phyloP scores from a whole-genome alignment of 2,797 vertebrate genomes.

The Scolopax bukidnonensis region DNA sequence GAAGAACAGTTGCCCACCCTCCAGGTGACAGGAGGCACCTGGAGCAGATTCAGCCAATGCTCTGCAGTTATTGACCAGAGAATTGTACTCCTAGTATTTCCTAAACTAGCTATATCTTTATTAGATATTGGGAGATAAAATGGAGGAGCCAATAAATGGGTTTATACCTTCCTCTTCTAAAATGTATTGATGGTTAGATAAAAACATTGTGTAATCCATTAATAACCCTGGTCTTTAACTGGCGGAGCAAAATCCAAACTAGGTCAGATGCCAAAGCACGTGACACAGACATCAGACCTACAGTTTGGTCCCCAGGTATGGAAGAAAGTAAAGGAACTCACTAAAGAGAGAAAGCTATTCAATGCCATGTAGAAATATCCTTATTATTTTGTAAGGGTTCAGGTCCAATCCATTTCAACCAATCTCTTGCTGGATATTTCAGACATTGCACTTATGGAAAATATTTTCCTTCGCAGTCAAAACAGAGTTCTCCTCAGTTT shows the following conservation, averaged over 20 bases:
- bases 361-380: neutral
- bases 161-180: neutral
- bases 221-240: neutral
- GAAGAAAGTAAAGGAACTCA: neutral
- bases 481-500: neutral
- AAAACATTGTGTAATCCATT: neutral
- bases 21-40: neutral
- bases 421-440: neutral
- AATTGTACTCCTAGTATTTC: neutral
- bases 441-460: neutral
- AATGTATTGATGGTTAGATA: neutral
- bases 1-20: neutral
- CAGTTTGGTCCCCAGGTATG: neutral
- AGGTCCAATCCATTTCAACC: neutral
- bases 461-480: neutral
- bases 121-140: neutral
- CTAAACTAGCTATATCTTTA: neutral
- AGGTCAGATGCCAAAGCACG: neutral
- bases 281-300: neutral
- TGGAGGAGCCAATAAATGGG: neutral
- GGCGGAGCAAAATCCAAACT: neutral
- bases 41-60: neutral
- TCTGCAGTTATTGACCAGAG: neutral
- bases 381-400: neutral
- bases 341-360: neutral